phyloP scores from a whole-genome alignment of 2,888 invertebrate genomes.

The Cephus pulcher region DNA sequence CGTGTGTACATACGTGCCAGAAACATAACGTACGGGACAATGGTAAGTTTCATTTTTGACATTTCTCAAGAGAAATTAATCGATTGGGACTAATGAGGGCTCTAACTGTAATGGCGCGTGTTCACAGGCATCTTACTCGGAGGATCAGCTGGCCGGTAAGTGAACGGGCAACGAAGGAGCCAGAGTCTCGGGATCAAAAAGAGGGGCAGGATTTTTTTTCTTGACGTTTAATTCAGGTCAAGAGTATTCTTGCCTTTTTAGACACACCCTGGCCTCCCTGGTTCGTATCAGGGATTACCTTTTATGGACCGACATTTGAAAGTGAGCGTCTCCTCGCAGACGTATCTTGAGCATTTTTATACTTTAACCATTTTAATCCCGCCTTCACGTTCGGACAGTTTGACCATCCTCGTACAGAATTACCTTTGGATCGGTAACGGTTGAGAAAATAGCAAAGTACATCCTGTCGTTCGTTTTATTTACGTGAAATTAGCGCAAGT shows the following conservation, averaged over 20 bases:
- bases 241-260: conserved; percentile 62
- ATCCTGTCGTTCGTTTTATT: neutral
- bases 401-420: neutral
- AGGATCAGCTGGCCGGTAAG: conserved; percentile 94
- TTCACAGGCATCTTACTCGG: conserved; percentile 85
- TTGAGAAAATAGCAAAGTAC: neutral
- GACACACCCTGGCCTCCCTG: conserved; percentile 47
- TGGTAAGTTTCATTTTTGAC: conserved; percentile 17
- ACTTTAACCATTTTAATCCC: conserved; percentile 18
- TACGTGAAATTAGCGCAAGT: neutral
- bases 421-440: neutral
- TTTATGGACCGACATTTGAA: conserved; percentile 56
- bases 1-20: conserved; percentile 12
- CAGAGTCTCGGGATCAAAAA: conserved; percentile 54
- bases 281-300: conserved; percentile 47
- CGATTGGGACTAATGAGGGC: neutral
- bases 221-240: conserved; percentile 57
- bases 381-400: conserved; percentile 15
- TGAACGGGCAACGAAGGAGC: conserved; percentile 63
- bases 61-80: neutral
- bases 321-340: conserved; percentile 39
- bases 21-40: conserved; percentile 6
- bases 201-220: conserved; percentile 36
- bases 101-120: conserved; percentile 13
- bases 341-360: conserved; percentile 6